phyloP scores from a whole-genome alignment of 2,797 vertebrate species.

The Labeo calbasu region DNA sequence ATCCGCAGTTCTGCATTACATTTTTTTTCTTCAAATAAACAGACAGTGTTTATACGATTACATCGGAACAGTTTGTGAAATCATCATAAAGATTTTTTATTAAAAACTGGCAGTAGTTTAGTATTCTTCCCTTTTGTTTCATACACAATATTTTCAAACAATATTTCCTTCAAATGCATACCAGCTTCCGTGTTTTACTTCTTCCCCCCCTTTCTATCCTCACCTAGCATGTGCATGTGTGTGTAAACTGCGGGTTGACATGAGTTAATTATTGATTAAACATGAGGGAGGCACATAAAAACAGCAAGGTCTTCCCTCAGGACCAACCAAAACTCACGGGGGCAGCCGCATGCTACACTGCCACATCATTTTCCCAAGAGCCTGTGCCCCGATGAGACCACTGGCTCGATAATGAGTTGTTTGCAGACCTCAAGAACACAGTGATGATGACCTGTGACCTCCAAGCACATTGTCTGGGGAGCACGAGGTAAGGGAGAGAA shows the following conservation, averaged over 20 bases:
- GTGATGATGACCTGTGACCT: slow-evolving; percentile 79
- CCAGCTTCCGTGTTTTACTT: background rate
- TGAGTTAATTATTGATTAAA: slow-evolving; percentile 84
- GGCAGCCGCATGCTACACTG: slow-evolving; percentile 70
- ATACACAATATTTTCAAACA: background rate
- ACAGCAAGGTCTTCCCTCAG: slow-evolving; percentile 69
- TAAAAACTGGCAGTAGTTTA: background rate
- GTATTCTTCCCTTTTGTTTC: background rate
- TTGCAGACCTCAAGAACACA: slow-evolving; percentile 79
- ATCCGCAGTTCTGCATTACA: slow-evolving; percentile 63
- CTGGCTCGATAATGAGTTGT: slow-evolving; percentile 82
- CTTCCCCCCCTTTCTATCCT: slow-evolving; percentile 7
- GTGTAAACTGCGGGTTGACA: slow-evolving; percentile 77
- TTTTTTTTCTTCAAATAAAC: slow-evolving; percentile 37
- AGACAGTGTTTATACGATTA: slow-evolving; percentile 17
- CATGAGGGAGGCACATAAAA: slow-evolving; percentile 69
- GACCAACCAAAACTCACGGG: slow-evolving; percentile 75
- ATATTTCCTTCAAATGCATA: background rate
- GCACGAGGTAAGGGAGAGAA: slow-evolving; percentile 62
- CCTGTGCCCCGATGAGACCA: slow-evolving; percentile 71
- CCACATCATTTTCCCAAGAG: slow-evolving; percentile 68
- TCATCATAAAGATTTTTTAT: background rate
- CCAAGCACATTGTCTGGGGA: slow-evolving; percentile 73
- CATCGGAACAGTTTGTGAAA: background rate
- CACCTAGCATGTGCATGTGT: slow-evolving; percentile 62